Conservation (phyloP, 2,888 invertebrate genomes). For the Gryllus longicercus region DNA sequence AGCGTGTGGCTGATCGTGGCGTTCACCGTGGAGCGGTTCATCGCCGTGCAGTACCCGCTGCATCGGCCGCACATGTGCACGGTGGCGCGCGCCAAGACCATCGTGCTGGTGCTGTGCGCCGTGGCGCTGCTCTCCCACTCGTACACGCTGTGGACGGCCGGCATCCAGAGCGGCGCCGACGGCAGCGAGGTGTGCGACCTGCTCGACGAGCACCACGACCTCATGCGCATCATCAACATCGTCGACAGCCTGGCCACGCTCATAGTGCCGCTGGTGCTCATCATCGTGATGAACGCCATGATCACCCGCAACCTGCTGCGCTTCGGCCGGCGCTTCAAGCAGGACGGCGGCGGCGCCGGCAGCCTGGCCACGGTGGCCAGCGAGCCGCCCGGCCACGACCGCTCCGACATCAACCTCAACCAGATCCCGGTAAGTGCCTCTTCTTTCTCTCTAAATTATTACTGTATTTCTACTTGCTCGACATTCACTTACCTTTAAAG, state of each 20-base stretch:
- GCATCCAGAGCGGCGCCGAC: constrained; percentile 35
- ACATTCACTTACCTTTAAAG: too few species aligned
- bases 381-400: constrained; percentile 40
- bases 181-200: constrained; percentile 51
- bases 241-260: constrained; percentile 61
- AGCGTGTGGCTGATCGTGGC: constrained; percentile 68
- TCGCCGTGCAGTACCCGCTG: constrained; percentile 62
- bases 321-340: constrained; percentile 50
- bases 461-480: too few species aligned
- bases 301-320: constrained; percentile 55
- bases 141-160: constrained; percentile 51
- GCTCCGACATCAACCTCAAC: constrained; percentile 49
- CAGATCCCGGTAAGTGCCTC: constrained; percentile 48
- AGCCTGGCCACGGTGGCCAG: constrained; percentile 35
- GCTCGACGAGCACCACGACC: constrained; percentile 50
- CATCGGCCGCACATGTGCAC: constrained; percentile 60
- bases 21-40: constrained; percentile 66
- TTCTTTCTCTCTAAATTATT: too few species aligned
- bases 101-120: constrained; percentile 49
- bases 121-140: constrained; percentile 49
- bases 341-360: background rate
- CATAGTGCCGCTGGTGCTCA: constrained; percentile 58
- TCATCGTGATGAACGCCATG: constrained; percentile 62
- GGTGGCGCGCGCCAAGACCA: constrained; percentile 56
- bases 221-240: constrained; percentile 56